phyloP scores from a whole-genome alignment of 2,113 vertebrate genomes.

The Gyps fulvus region DNA sequence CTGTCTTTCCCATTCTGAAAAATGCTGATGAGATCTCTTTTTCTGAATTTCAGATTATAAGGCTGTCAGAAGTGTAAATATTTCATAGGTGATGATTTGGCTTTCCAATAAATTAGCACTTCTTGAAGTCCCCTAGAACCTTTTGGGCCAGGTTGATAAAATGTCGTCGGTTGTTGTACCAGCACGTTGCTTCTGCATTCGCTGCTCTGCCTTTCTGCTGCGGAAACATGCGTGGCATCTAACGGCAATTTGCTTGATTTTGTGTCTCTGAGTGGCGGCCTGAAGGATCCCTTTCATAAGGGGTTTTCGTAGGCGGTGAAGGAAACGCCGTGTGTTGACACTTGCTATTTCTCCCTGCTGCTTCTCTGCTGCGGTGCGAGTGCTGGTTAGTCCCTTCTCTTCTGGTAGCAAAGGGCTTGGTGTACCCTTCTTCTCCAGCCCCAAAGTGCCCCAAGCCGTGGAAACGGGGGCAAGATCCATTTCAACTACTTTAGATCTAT shows the following conservation, averaged over 20 bases:
- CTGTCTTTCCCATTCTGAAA: not conserved
- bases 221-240: accelerated
- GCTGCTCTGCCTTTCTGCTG: not conserved
- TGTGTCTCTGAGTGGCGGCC: not conserved
- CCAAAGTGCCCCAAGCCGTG: not conserved
- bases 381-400: not conserved
- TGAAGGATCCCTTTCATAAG: not conserved
- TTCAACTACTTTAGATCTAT: not conserved
- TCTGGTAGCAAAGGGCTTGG: not conserved
- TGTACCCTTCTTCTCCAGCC: not conserved
- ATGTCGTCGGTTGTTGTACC: not conserved
- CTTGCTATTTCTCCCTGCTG: not conserved
- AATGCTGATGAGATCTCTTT: not conserved
- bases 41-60: not conserved
- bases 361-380: not conserved
- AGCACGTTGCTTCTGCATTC: not conserved
- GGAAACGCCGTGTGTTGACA: not conserved
- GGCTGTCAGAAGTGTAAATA: constrained; percentile 17
- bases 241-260: not conserved
- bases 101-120: not conserved
- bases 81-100: not conserved
- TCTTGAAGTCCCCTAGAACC: not conserved
- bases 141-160: not conserved
- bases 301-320: not conserved
- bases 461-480: not conserved